Base-by-base conservation (phyloP, 1,140 invertebrate genomes). In the Apis florea region DNA sequence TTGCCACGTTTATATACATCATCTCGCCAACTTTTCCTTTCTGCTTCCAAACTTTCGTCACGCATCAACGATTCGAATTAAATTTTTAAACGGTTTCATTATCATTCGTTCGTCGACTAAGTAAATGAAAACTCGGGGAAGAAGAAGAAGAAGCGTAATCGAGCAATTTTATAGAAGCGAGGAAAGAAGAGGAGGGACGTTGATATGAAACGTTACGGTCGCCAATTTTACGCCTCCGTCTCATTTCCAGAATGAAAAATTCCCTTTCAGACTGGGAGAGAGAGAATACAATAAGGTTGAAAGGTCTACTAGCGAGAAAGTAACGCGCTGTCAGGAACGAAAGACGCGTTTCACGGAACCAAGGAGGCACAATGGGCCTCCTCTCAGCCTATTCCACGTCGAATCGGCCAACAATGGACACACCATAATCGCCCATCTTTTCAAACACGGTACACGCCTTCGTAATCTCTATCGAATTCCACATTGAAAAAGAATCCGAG, bases 391-490 rank as follows among this genome's bases (percentile, higher is more conserved):
- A 49, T 56, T 47, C n/a, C 63, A 40, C 59, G 49, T 75, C 12
- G n/a, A 75, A 75, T 75, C 71, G 40, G 15, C 1, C 47, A 56
- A 61, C 71, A 73, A 73, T 51, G 47, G 71, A 61, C n/a, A 26
- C 47, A 13, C n/a, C 40, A 24, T 56, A 56, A 71, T 54, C 19
- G 53, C 6, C 19, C 9, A 17, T 31, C 17, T 56, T 40, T 71
- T 56, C 13, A 1, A 56, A 56, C 53, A 19, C 12, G 11, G 11
- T 24, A 24, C 26, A 56, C 12, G 21, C 69, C 53, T 56, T 71
- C 69, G n/a, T 71, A 71, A 56, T 40, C 51, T 31, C 51, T 13
- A 47, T 26, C 47, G 8, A 40, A 31, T n/a, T 40, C 31, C 31
- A 12, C 31, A n/a, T n/a, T 40, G 31, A n/a, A n/a, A 58, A 58